Evolutionary conservation across 1,140 invertebrate genomes (phyloP).

Genomic region (Alviniconcha marisindica): DNA sequence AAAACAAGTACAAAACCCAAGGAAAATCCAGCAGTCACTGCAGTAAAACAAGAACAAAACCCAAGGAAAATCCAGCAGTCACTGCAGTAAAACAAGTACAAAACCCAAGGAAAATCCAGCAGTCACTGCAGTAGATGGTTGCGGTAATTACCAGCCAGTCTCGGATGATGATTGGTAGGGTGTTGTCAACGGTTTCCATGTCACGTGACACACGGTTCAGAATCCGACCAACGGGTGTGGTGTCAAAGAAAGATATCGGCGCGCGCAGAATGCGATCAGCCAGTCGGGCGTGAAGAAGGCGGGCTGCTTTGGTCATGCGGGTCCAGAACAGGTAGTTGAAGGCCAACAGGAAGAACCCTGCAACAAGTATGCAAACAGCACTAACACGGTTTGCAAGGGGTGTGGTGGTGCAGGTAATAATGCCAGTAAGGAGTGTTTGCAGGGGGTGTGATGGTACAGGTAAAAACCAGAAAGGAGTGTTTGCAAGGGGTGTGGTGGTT

Average conservation of each 20-base stretch:
- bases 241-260: conserved; percentile 81
- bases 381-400: background rate
- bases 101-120: too few relatives aligned
- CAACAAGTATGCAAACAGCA: background rate
- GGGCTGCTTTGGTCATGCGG: conserved; percentile 80
- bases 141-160: conserved; percentile 17
- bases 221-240: conserved; percentile 80
- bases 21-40: too few relatives aligned
- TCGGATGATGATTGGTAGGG: conserved; percentile 48
- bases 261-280: conserved; percentile 79
- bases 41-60: too few relatives aligned
- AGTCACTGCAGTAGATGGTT: too few relatives aligned
- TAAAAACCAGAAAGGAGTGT: too few relatives aligned
- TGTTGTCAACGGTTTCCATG: conserved; percentile 66
- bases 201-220: conserved; percentile 81
- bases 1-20: too few relatives aligned
- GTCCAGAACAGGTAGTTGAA: conserved; percentile 52
- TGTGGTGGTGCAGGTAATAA: too few relatives aligned
- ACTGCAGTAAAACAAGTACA: too few relatives aligned
- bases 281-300: conserved; percentile 85
- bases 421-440: background rate
- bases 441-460: background rate
- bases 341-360: conserved; percentile 58
- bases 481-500: too few relatives aligned
- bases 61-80: too few relatives aligned